These are phyloP conservation scores for Eulemur albifrons DNA, from an alignment of 2,797 vertebrate genomes.

Conservation along the genomic window DNA sequence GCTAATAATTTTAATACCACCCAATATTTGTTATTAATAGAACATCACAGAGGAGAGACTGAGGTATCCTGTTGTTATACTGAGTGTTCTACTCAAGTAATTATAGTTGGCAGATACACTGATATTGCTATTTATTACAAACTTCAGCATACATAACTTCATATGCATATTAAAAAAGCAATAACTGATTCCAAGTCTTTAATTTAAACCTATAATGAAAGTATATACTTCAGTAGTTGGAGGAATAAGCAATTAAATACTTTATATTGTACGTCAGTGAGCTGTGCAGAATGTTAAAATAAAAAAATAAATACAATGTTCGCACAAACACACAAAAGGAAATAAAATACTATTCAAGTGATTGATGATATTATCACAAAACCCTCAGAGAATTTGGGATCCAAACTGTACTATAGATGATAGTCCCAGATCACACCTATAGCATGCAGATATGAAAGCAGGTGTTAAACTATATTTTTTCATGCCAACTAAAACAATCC, in stretches of 20 bases:
- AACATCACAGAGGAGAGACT: background rate
- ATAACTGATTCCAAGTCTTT: background rate
- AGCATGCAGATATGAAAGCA: background rate
- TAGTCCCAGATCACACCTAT: background rate
- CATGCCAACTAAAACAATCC: background rate
- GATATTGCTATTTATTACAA: background rate
- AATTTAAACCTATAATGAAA: constrained; percentile 60
- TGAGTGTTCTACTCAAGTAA: constrained; percentile 23
- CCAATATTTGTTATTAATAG: constrained; percentile 19
- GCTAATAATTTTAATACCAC: constrained; percentile 23
- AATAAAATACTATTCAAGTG: background rate
- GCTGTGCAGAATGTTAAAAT: background rate
- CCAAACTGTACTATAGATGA: background rate
- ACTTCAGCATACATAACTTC: background rate
- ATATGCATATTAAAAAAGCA: constrained; percentile 42
- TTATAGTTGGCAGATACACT: background rate
- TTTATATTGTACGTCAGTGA: constrained; percentile 1
- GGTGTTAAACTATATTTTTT: background rate
- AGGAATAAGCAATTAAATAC: background rate
- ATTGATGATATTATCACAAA: background rate
- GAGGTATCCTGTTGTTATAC: background rate
- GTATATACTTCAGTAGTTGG: background rate
- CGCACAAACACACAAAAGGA: background rate
- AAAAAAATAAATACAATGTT: background rate
- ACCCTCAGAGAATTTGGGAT: background rate